A percentile compares a stretch with the other conserved stretches of the same genome.
Evolutionary conservation across 2,888 invertebrate species (phyloP).

Genomic region (Tethea ocularis): DNA sequence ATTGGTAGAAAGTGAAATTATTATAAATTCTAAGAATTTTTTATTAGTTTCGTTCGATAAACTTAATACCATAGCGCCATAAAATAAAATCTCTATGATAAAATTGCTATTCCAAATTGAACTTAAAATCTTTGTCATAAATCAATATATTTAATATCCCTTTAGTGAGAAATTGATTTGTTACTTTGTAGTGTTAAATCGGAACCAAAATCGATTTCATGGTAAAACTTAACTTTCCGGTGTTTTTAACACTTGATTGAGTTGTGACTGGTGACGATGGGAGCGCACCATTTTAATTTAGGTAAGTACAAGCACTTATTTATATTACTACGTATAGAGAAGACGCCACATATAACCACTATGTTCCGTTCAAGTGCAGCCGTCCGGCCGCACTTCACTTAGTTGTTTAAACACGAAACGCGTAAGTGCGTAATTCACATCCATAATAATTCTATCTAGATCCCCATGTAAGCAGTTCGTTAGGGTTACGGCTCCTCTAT

Average conservation of each 20-base stretch:
- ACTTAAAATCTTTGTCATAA: not conserved
- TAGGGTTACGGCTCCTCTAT: too few species aligned
- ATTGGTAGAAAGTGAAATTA: not conserved
- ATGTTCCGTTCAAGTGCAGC: too few species aligned
- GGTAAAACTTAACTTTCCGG: conserved; percentile 28
- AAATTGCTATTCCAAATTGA: not conserved
- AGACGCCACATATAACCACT: too few species aligned
- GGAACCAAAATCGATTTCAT: conserved; percentile 24
- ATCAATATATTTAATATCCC: conserved; percentile 13
- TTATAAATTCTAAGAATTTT: not conserved
- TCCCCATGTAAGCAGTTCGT: too few species aligned
- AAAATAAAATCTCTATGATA: not conserved
- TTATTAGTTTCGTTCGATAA: not conserved
- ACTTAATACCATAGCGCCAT: not conserved
- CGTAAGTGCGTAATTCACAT: too few species aligned
- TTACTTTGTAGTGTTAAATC: conserved; percentile 24
- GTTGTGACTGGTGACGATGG: conserved; percentile 30
- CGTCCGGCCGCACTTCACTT: too few species aligned
- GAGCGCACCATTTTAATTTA: conserved; percentile 11
- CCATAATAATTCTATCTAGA: too few species aligned
- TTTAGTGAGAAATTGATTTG: conserved; percentile 22
- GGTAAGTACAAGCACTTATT: not conserved
- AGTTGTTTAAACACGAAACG: too few species aligned
- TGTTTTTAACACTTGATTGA: conserved; percentile 33
- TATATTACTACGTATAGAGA: too few species aligned